Evolutionary conservation across 2,797 vertebrate species (phyloP), one percentile per base, ranked within the genome.

Genomic region (Triplophysa bombifrons): DNA sequence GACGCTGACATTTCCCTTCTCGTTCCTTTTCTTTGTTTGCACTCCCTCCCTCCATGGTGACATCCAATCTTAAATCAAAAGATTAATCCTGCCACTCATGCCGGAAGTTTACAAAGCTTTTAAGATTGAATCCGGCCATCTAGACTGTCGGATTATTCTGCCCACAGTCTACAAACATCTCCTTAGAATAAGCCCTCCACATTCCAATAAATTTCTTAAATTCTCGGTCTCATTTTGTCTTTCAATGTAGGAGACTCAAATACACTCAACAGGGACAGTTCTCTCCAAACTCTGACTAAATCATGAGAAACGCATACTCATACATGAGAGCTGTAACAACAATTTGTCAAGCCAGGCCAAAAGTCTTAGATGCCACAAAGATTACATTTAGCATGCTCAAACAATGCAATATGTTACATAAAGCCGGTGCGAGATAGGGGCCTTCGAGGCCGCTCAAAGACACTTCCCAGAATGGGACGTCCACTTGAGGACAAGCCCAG

Each of bases 71-170:
- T 81, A 81, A 75, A 86, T 85, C 55, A 72, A 81, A 89, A 83
- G 88, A 85, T 88, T 92, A 91, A 93, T 93, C 92, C 88, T 87
- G 80, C 85, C 84, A 85, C 86, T 84, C 85, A 90, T 82, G 85
- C 87, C 81, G 87, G 80, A 87, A 86, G 83, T 87, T 89, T 89
- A 88, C 75, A 85, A 87, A 85, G 87, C 85, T 90, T 90, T 93
- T 90, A 91, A 89, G 90, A 89, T 72, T 85, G 86, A 91, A 86
- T 88, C 74, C 53, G 60, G 80, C 81, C 74, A 83, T 72, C 82
- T 85, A 86, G 87, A 86, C 82, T 70, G 83, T 84, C 56, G 88
- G 90, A 92, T 93, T 91, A 92, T 87, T 53, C 30, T 84, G 82
- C 85, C 82, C 44, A 55, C 22, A n/a, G n/a, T 65, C 48, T 56